Evolutionary conservation across 2,797 vertebrate genomes (phyloP), one percentile per base, ranked within the genome.

Genomic region (Tapirus indicus): DNA sequence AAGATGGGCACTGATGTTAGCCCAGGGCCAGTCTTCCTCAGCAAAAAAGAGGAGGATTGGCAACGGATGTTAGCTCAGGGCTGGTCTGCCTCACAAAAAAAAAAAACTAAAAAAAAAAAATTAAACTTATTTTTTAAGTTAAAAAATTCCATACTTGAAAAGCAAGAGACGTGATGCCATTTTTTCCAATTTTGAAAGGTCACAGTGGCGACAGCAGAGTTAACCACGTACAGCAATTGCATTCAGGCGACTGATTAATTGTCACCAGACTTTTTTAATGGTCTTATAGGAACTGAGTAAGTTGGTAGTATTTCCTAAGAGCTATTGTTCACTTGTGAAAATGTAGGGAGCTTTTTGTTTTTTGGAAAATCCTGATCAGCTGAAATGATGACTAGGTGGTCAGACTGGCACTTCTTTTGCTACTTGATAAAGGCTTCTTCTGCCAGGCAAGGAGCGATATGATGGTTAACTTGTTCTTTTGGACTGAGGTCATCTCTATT

Each of bases 401-500:
- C 83, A 47, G 58, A 74, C 29, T 6, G 3, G 32, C 47, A 17
- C 9, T 58, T 74, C 77, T 69, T 77, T 29, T 35, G 47, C 35
- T 74, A 25, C 25, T 56, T 56, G 60, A 82, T 23, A 93, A 90
- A 80, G 49, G 69, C 91, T 72, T 35, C 23, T 64, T 89, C 96
- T 96, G 95, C 83, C 62, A 35, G 74, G 94, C 80, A 41, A 35
- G 0, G 72, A 85, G 86, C 84, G 85, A 52, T 58, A 88, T 21
- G 93, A 60, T 3, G 7, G 84, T 60, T 93, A 71, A 92, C 35
- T 91, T 78, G 93, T 83, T 96, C 85, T 91, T 86, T 86, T 77
- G 91, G 90, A 95, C 90, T 97, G 98, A 98, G 95, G 94, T 97
- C 97, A 97, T 90, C 94, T 97, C 98, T 58, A 29, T 92, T 96